These are phyloP conservation scores for Dryadula phaetusa DNA, from an alignment of 2,888 invertebrate species.

Conservation along the genomic window DNA sequence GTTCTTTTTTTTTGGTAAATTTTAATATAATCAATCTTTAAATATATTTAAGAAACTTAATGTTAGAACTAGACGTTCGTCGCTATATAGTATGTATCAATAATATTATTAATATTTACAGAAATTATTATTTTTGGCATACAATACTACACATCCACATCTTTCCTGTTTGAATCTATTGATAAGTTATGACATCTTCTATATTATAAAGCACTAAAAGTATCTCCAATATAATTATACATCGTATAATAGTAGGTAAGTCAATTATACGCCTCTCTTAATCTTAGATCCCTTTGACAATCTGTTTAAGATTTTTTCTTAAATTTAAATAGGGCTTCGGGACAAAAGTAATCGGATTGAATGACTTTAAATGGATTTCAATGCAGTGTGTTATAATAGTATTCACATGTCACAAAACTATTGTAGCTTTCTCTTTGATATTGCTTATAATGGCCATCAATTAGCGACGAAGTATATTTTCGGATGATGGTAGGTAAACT, in stretches of 20 bases:
- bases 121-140: too few species aligned
- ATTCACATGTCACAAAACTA: slow-evolving; percentile 8
- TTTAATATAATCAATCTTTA: too few species aligned
- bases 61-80: too few species aligned
- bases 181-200: slow-evolving; percentile 2
- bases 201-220: neutral
- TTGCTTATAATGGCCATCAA: neutral
- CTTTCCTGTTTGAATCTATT: neutral
- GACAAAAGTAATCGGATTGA: slow-evolving; percentile 16
- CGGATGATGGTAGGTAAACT: neutral
- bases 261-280: slow-evolving; percentile 30
- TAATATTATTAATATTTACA: too few species aligned
- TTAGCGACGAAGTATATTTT: neutral
- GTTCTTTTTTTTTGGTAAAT: neutral
- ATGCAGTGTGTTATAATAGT: neutral
- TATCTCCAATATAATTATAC: slow-evolving; percentile 20
- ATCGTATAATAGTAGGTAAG: slow-evolving; percentile 23
- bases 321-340: neutral
- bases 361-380: slow-evolving; percentile 15
- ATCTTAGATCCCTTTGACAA: slow-evolving; percentile 34
- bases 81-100: too few species aligned
- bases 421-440: slow-evolving; percentile 5
- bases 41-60: too few species aligned
- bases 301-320: slow-evolving; percentile 19
- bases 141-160: neutral